These are phyloP conservation scores for Cetonia aurata DNA, from an alignment of 2,888 invertebrate genomes.

Conservation along the genomic window DNA sequence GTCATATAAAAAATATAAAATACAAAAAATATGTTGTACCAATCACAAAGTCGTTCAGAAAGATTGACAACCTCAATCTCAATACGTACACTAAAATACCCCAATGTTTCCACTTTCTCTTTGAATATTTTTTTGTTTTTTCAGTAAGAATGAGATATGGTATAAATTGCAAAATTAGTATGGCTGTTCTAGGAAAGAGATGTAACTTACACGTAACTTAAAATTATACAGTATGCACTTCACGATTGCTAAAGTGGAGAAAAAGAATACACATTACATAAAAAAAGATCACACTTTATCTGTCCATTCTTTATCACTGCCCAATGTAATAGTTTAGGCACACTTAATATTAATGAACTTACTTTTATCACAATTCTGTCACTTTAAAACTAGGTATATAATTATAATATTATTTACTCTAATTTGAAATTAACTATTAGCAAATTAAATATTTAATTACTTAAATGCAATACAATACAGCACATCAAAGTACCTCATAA, in stretches of 20 bases:
- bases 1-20: conserved; percentile 35
- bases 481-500: background rate
- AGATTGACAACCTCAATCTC: conserved; percentile 10
- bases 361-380: conserved; percentile 36
- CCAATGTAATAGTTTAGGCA: conserved; percentile 5
- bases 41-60: conserved; percentile 24
- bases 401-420: conserved; percentile 2
- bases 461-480: conserved; percentile 1
- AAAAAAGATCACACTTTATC: background rate
- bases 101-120: background rate
- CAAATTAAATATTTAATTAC: background rate
- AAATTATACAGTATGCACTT: background rate
- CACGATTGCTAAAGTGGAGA: background rate
- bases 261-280: background rate
- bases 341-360: conserved; percentile 22
- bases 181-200: background rate
- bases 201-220: background rate
- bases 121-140: background rate
- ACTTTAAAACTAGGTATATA: conserved; percentile 10
- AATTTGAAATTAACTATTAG: conserved; percentile 17
- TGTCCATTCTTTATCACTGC: conserved; percentile 14
- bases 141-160: conserved; percentile 1
- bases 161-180: background rate
- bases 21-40: conserved; percentile 35
- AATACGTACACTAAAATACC: conserved; percentile 3